Percentiles rank a stretch among this genome's conserved stretches.
Evolutionary conservation across 2,797 vertebrate species (phyloP).

Genomic region (Babyrousa celebensis): DNA sequence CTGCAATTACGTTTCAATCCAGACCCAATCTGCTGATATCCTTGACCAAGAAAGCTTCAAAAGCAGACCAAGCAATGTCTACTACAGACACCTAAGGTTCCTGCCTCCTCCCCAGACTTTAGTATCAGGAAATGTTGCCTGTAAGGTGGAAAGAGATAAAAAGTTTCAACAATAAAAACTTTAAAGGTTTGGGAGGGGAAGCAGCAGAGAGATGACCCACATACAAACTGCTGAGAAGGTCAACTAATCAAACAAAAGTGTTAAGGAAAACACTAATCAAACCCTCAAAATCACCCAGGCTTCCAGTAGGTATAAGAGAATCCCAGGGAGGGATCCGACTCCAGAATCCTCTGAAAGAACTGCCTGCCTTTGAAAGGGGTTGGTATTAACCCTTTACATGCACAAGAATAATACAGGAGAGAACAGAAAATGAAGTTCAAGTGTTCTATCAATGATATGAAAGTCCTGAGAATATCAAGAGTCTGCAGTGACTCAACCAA

Average conservation of each 20-base stretch:
- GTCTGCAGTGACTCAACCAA: not conserved
- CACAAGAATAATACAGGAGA: not conserved
- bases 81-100: not conserved
- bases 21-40: not conserved
- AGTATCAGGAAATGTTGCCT: not conserved
- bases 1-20: not conserved
- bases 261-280: constrained; percentile 57
- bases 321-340: not conserved
- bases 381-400: not conserved
- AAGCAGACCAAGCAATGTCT: constrained; percentile 17
- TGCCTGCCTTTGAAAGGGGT: not conserved
- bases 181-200: not conserved
- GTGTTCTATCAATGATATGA: not conserved
- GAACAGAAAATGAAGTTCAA: not conserved
- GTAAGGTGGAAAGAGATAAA: not conserved
- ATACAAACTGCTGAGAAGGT: not conserved
- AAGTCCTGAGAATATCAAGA: constrained; percentile 17
- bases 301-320: not conserved
- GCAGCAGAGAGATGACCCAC: constrained; percentile 18
- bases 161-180: not conserved
- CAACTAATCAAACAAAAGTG: not conserved
- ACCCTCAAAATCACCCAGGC: not conserved
- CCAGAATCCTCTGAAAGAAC: constrained; percentile 1
- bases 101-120: not conserved
- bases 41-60: constrained; percentile 2